These are phyloP conservation scores for Aphidius ervi DNA, from an alignment of 1,140 invertebrate species.

Conservation along the genomic window DNA sequence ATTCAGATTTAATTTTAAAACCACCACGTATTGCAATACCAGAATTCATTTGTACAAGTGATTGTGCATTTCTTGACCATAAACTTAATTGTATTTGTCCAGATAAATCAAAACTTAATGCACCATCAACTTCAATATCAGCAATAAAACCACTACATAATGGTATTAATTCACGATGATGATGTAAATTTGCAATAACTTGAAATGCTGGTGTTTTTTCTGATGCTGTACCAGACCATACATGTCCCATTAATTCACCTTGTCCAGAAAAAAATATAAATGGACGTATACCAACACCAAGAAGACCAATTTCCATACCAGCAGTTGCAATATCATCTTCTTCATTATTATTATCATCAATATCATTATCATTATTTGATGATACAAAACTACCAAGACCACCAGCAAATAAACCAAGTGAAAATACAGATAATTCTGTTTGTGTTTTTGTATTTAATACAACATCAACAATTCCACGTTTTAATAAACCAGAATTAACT, in stretches of 20 bases:
- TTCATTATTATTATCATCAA: constrained; percentile 52
- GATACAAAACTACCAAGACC: constrained; percentile 68
- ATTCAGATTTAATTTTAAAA: constrained; percentile 63
- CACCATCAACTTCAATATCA: constrained; percentile 66
- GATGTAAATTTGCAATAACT: constrained; percentile 69
- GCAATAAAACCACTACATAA: constrained; percentile 72
- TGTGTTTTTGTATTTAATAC: constrained; percentile 56
- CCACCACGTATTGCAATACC: constrained; percentile 66
- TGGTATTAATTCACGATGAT: constrained; percentile 66
- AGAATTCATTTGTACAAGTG: constrained; percentile 71
- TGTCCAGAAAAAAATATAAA: constrained; percentile 83
- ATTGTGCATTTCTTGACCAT: constrained; percentile 83
- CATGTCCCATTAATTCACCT: constrained; percentile 82
- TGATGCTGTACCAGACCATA: constrained; percentile 80
- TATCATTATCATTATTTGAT: constrained; percentile 50
- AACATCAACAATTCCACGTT: constrained; percentile 72
- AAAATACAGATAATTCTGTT: constrained; percentile 52
- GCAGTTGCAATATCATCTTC: constrained; percentile 66
- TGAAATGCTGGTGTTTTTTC: constrained; percentile 80
- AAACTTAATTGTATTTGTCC: constrained; percentile 81
- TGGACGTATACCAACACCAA: constrained; percentile 75
- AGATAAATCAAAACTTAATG: constrained; percentile 76
- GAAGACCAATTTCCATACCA: constrained; percentile 77
- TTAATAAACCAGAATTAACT: constrained; percentile 68
- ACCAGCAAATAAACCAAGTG: constrained; percentile 74